Base-by-base conservation (phyloP, 2,113 vertebrate species). In the Fregata magnificens region DNA sequence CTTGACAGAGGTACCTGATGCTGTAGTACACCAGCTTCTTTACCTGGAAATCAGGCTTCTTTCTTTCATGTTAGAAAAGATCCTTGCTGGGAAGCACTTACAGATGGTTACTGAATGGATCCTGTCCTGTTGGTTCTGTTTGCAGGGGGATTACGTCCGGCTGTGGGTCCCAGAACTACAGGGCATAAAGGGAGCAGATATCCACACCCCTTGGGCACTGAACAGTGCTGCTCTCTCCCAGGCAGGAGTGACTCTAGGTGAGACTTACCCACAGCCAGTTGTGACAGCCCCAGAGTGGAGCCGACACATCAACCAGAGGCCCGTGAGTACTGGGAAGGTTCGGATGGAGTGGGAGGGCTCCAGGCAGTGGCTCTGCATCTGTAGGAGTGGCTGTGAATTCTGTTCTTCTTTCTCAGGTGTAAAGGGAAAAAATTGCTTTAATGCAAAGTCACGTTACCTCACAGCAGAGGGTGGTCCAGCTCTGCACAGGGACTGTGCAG, bases 111-210 rank as follows among this genome's bases (percentile, higher is more conserved):
- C 55, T 90, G 72, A 86, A 26, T 16, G 61, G 32, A 66, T 82
- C 47, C 74, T 63, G 17, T 56, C 16, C 36, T 14, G 3, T 2
- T 78, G 56, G 47, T 62, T 97, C 52, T 84, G 8, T 90, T 91
- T 84, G 65, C 86, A 99, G 99, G 98, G 99, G 7, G 98, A 99
- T 72, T 99, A 98, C 1, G 59, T 98, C 47, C 91, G 97, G 7
- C 98, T 94, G 40, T 99, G 99, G 99, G 70, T 99, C 61, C 98
- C 98, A 61, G 98, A 99, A 84, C 96, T 99, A 58, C 97, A 90
- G 86, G 94, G 91, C 29, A 82, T 99, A 86, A 96, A 91, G 76
- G 98, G 98, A 59, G 93, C 94, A 59, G 98, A 98, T 12, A 94
- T 98, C 25, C 98, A 99, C 96, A 95, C 95, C 11, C 99, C 98